A percentile compares a stretch with the other conserved stretches of the same genome.
Evolutionary conservation across 2,797 vertebrate species (phyloP).

Genomic region (Rhinichthys osculus): DNA sequence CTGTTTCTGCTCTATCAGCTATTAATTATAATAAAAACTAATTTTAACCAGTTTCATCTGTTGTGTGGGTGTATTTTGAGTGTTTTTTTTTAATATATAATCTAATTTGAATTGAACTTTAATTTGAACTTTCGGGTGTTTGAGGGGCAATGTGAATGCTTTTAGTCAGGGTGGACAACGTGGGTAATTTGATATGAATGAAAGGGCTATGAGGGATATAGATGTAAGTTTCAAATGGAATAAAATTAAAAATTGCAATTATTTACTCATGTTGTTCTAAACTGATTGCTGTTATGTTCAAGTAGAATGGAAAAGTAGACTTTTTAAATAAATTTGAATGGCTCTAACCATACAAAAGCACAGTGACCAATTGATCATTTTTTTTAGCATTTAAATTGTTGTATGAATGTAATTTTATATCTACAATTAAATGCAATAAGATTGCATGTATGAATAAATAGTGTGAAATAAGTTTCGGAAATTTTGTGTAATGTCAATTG

Average conservation of each 20-base stretch:
- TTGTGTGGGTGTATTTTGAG: constrained; percentile 62
- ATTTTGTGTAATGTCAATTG: neutral
- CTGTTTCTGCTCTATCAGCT: constrained; percentile 76
- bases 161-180: neutral
- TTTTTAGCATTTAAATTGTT: neutral
- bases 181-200: neutral
- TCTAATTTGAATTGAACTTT: neutral
- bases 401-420: neutral
- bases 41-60: constrained; percentile 80
- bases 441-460: neutral
- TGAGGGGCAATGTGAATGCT: neutral
- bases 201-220: neutral
- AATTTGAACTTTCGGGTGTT: neutral
- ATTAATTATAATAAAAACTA: constrained; percentile 83
- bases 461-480: neutral
- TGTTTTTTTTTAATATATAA: neutral
- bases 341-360: neutral
- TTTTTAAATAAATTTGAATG: neutral
- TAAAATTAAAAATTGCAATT: neutral
- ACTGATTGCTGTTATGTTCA: neutral
- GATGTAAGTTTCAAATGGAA: neutral
- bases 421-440: neutral
- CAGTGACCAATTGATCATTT: too few relatives aligned
- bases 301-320: neutral
- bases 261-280: neutral